A percentile compares a stretch with the other conserved stretches of the same genome.
Evolutionary conservation across 2,888 invertebrate species (phyloP).

Genomic region (Cloeon dipterum): DNA sequence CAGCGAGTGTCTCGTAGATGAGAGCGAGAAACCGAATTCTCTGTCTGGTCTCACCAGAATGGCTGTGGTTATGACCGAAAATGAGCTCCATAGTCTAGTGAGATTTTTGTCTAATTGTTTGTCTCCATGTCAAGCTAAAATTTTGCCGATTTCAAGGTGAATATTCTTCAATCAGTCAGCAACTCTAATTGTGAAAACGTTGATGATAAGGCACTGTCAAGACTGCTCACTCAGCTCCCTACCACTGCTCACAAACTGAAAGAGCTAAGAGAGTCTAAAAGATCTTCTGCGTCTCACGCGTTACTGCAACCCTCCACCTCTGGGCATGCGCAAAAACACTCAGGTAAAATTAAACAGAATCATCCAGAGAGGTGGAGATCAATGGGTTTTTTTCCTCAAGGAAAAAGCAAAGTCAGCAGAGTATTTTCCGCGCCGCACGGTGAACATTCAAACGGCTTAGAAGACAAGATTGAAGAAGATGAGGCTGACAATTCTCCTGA

Average conservation of each 20-base stretch:
- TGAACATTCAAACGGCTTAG: too few relatives aligned
- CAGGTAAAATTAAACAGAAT: too few relatives aligned
- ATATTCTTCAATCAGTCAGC: neutral
- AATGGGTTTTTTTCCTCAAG: too few relatives aligned
- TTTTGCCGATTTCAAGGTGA: neutral
- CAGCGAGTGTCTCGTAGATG: conserved; percentile 18
- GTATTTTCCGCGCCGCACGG: too few relatives aligned
- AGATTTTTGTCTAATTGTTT: conserved; percentile 8
- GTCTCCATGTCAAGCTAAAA: neutral
- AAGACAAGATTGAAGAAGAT: conserved; percentile 8
- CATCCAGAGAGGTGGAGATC: too few relatives aligned
- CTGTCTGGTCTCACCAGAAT: conserved; percentile 32
- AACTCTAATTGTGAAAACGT: neutral
- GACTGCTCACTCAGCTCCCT: neutral
- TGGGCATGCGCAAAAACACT: too few relatives aligned
- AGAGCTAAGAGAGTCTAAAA: neutral
- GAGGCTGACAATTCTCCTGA: conserved; percentile 11
- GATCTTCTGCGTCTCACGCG: too few relatives aligned
- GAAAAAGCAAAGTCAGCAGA: too few relatives aligned
- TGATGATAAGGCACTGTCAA: neutral
- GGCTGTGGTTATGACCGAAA: conserved; percentile 40
- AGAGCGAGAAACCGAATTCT: conserved; percentile 8
- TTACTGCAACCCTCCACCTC: too few relatives aligned
- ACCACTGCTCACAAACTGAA: neutral
- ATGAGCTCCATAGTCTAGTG: conserved; percentile 37